Conservation (phyloP, 2,113 vertebrate genomes). For the Saccopteryx bilineata region DNA sequence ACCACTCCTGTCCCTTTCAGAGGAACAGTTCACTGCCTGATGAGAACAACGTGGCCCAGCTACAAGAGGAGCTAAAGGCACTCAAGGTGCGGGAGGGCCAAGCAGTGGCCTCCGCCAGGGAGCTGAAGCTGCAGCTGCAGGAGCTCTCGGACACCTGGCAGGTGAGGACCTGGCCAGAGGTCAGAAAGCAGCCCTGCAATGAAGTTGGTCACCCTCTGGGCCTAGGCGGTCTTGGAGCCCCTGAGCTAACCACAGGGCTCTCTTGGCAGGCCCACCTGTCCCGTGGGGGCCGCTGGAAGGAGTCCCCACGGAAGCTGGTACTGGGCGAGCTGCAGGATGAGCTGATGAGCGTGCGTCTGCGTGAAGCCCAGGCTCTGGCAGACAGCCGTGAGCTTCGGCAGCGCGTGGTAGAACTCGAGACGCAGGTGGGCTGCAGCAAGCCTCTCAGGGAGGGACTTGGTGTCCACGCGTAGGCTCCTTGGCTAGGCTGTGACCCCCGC, state of each 20-base stretch:
- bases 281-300: conserved; percentile 94
- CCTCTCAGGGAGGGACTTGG: background rate
- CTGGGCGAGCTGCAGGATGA: conserved; percentile 95
- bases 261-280: conserved; percentile 91
- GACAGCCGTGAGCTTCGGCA: conserved; percentile 94
- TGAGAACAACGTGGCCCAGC: conserved; percentile 93
- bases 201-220: background rate
- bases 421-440: conserved; percentile 88
- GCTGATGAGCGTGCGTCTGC: conserved; percentile 92
- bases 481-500: background rate
- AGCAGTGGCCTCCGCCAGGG: conserved; percentile 91
- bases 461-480: rapidly evolving
- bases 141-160: conserved; percentile 97
- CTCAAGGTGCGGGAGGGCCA: conserved; percentile 94
- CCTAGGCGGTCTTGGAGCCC: background rate
- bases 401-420: conserved; percentile 93
- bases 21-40: conserved; percentile 94
- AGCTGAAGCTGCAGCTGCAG: conserved; percentile 93
- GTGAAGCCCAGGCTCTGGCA: conserved; percentile 94
- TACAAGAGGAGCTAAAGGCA: conserved; percentile 95
- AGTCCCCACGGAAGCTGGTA: conserved; percentile 94
- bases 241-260: background rate
- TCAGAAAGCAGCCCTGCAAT: background rate
- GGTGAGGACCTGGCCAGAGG: conserved; percentile 84
- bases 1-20: conserved; percentile 81